Evolutionary conservation across 2,797 vertebrate species (phyloP), one percentile per base, ranked within the genome.

Genomic region (Microctenopoma lineatum): DNA sequence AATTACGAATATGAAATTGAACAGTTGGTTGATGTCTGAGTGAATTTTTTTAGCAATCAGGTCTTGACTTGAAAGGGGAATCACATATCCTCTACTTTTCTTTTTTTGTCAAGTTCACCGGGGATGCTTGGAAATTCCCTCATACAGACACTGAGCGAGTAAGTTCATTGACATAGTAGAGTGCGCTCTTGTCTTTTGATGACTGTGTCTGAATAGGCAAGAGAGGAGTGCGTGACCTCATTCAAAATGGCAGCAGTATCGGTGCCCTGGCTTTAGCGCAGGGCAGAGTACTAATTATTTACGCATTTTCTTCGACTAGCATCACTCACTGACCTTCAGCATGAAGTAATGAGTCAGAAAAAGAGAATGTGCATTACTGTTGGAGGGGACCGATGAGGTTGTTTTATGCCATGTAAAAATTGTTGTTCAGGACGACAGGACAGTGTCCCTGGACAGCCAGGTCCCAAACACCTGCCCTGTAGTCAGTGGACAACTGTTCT

Each of bases 231-330:
- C n/a, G 3, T 62, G 81, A 81, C 77, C 83, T 84, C 71, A 79
- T 75, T 71, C 71, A 54, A 62, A 76, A 51, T 25, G 53, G 36
- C 57, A 18, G 63, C 2, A 1, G 36, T 55, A 64, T 58, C 69
- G 52, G 12, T 63, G 66, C 68, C 66, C 59, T 54, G 60, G 32
- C 60, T 66, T 80, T 73, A 83, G 59, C 5, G 7, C 27, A 7
- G 26, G 39, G 47, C 78, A 72, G 68, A 27, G 26, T 21, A 64
- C 73, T 87, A 86, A 89, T 88, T 79, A 79, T 79, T 78, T 70
- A 71, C 60, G 70, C 57, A 38, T 66, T 75, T 65, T 36, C 61
- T 60, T 34, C 4, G 54, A 42, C n/a, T 46, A 13, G 67, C 36
- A 36, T 81, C 42, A 16, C 55, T 85, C 79, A 73, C 36, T 47